Base-by-base conservation (phyloP, 2,113 vertebrate genomes). In the Channa argus region DNA sequence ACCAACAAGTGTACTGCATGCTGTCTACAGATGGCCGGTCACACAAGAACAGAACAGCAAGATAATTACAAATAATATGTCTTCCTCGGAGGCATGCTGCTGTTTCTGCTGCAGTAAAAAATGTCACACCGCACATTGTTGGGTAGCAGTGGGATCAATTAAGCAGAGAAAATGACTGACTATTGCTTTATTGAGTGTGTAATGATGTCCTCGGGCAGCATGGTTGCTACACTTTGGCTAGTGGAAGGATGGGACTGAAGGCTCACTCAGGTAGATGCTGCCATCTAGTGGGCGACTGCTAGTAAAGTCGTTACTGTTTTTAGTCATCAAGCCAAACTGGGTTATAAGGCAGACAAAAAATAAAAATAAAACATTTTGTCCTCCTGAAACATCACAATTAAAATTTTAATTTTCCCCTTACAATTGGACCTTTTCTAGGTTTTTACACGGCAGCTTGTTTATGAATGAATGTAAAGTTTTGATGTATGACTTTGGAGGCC, bases 171-270 rank as follows among this genome's bases (percentile, higher is more conserved):
- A 87, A 93, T 92, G 82, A 86, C 86, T 88, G 85, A 88, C 77
- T 88, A 88, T 92, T 90, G 92, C 81, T 91, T 93, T 89, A 92
- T 92, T 90, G 89, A 90, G 85, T 91, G 87, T 91, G 84, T 89
- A 89, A 91, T 83, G 80, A 91, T 82, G 77, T 88, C 85, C 87
- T 91, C 56, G 5, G 85, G 86, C 85, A 76, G 75, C 4, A 2
- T 49, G 52, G 54, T 51, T 74, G 72, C 63, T 73, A 7, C 58
- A 53, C 45, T 76, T 67, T 59, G 43, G 50, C n/a, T 69, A 64
- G 34, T 49, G n/a, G 41, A 61, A n/a, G 50, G 4, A n/a, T 3
- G 12, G 50, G 24, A 5, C 3, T 5, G 38, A 14, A 56, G 2
- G n/a, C 24, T 43, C 33, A 34, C 34, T 59, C 45, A 15, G 49